Base-by-base conservation (phyloP, 2,888 invertebrate genomes). In the Drosophila dives region DNA sequence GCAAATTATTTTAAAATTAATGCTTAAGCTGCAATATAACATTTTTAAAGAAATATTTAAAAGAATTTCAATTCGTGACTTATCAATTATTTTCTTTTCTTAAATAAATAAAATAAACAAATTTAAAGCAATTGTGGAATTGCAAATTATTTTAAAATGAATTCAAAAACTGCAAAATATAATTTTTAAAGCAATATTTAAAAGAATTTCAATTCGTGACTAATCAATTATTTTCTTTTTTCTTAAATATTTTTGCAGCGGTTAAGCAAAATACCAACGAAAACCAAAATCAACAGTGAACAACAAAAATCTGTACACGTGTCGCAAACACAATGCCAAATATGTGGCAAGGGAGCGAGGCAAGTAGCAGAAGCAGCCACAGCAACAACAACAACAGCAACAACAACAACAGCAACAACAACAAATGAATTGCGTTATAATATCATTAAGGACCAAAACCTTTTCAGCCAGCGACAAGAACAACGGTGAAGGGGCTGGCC, bases 371-470 rank as follows among this genome's bases (percentile, higher is more conserved):
- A 40, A 59, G 53, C 42, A 66, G 49, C 15, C 15, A 6, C 36
- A 64, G 26, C 36, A 34, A 36, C 65, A 64, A 48, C 49, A 56
- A 48, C n/a, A n/a, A n/a, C n/a, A n/a, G n/a, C n/a, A n/a, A n/a
- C 53, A 72, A 26, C 69, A 65, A 36, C 49, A 64, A 51, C 61
- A 77, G 26, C 68, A 53, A 48, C 17, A 67, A 54, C 59, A 72
- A 63, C 67, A 76, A 81, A 69, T 85, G 90, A 83, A 89, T 87
- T 88, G 86, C 81, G 80, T 81, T 83, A 90, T 85, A 89, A 86
- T 86, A 89, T 90, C 88, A 88, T 86, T 90, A 89, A 88, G 88
- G 77, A 85, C 78, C 82, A 78, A 84, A 89, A 85, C 82, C 89
- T 85, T 84, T 80, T 71, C 74, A 62, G 60, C 48, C 68, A 64